Conservation (phyloP, 2,888 invertebrate genomes). For the Cataglyphis altisquamis region DNA sequence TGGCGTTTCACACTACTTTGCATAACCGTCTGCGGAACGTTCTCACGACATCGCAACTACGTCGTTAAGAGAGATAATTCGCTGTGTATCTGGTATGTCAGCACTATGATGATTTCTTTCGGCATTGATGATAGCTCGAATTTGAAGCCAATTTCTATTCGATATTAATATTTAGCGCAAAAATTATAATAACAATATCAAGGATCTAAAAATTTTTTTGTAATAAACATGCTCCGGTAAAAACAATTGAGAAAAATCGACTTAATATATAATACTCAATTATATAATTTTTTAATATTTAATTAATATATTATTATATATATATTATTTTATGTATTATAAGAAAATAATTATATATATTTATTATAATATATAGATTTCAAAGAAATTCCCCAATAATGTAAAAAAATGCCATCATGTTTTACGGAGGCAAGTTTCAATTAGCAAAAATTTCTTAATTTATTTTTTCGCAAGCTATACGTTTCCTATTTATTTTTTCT, state of each 20-base stretch:
- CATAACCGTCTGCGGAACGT: constrained; percentile 49
- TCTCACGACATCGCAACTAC: constrained; percentile 46
- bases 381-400: neutral
- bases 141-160: constrained; percentile 19
- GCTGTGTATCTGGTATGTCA: constrained; percentile 37
- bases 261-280: neutral
- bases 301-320: neutral
- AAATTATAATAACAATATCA: neutral
- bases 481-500: neutral
- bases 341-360: neutral
- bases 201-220: neutral
- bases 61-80: constrained; percentile 44
- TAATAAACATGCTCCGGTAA: neutral
- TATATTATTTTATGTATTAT: no score
- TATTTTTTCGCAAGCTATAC: neutral
- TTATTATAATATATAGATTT: neutral
- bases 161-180: neutral
- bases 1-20: constrained; percentile 46
- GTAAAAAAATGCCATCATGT: no score
- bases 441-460: neutral
- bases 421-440: neutral
- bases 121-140: constrained; percentile 30
- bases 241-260: neutral
- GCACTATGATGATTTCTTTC: constrained; percentile 43
- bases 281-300: neutral